Base-by-base conservation (phyloP, 2,113 vertebrate species). In the Oxygymnocypris stewartii region DNA sequence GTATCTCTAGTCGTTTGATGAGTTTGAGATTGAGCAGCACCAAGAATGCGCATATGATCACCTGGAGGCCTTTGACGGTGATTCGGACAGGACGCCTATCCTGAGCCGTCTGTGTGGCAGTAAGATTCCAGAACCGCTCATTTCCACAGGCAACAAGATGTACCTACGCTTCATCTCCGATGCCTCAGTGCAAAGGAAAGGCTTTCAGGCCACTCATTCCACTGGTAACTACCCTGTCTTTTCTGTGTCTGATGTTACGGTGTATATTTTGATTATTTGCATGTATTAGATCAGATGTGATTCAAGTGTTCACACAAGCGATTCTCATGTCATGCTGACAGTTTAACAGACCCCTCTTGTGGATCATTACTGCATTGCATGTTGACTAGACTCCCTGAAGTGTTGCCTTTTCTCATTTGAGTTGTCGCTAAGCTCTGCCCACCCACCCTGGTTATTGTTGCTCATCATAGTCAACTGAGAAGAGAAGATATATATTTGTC, bases 31-130 rank as follows among this genome's bases (percentile, higher is more conserved):
- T 59, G 98, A 99, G 87, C 98, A 99, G 89, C 98, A 99, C 92
- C 98, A 99, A 91, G 98, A 99, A 91, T 99, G 98, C 91, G 97
- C 97, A 0, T 99, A 99, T 5, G 98, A 99, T 88, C 98, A 99
- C 78, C 94, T 99, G 89, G 98, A 99, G 94, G 96, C 98, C 25
- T 99, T 99, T 84, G 98, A 99, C 74, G 98, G 98, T 8, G 96
- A 97, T 93, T 96, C 95, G 0, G 97, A 98, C 90, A 96, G 97
- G 80, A 96, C 96, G 0, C 95, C 98, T 76, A 99, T 99, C 89
- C 92, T 99, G 89, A 96, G 97, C 74, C 96, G 98, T 0, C 93
- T 99, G 0, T 99, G 98, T 61, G 98, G 98, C 89, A 97, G 91
- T 89, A 98, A 97, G 89, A 95, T 96, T 86, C 98, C 98, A 0